Evolutionary conservation across 2,113 vertebrate species (phyloP).

Genomic region (Mesitornis unicolor): DNA sequence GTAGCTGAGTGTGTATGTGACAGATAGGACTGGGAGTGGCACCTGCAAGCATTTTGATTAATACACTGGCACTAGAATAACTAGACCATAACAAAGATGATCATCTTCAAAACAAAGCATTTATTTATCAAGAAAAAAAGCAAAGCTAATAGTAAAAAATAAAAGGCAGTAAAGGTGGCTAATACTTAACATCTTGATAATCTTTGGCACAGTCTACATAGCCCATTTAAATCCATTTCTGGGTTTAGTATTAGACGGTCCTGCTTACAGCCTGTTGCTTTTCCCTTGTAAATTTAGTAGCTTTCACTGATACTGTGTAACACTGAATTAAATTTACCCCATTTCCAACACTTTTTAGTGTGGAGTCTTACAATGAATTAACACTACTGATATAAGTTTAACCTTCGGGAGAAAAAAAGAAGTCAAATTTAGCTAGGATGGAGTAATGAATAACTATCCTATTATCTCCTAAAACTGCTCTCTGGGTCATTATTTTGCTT

Average conservation of each 20-base stretch:
- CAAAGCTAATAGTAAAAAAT: background rate
- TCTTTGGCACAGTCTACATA: background rate
- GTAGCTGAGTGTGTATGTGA: background rate
- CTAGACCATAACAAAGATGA: background rate
- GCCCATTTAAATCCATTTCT: background rate
- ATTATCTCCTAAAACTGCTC: background rate
- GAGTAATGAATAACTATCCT: background rate
- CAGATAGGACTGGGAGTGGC: background rate
- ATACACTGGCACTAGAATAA: background rate
- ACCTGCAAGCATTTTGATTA: background rate
- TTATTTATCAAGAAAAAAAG: background rate
- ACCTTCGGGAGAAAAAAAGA: background rate
- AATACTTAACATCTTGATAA: background rate
- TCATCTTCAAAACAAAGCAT: background rate
- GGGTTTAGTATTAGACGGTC: background rate
- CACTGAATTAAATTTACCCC: background rate
- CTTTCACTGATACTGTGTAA: background rate
- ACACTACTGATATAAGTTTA: background rate
- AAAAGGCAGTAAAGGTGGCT: background rate
- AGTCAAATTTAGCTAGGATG: background rate
- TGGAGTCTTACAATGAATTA: background rate
- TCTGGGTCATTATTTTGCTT: background rate
- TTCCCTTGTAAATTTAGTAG: background rate
- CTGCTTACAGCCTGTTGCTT: background rate
- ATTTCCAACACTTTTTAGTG: background rate